phyloP scores from a whole-genome alignment of 2,113 vertebrate species.

The Plestiodon gilberti region DNA sequence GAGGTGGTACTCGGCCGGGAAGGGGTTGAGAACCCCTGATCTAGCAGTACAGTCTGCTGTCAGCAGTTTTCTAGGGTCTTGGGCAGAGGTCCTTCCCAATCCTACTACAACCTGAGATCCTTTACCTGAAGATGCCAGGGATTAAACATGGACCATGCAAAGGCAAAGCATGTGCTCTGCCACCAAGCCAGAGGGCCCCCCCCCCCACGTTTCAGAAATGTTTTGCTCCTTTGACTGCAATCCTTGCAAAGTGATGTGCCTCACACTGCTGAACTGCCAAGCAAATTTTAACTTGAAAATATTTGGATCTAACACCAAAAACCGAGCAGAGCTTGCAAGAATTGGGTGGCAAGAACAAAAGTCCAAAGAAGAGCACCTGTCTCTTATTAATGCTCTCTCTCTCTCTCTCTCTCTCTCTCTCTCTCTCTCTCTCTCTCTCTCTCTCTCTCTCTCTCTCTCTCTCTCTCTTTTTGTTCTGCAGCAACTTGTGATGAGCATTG shows the following conservation, averaged over 20 bases:
- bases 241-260: too few species aligned
- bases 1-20: too few species aligned
- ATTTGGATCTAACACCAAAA: too few species aligned
- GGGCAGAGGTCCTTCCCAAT: background rate
- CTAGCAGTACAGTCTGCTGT: background rate
- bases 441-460: too few species aligned
- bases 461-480: too few species aligned
- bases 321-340: background rate
- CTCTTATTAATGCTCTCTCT: background rate
- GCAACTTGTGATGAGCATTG: background rate
- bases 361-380: background rate
- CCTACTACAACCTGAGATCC: background rate
- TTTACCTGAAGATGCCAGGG: background rate
- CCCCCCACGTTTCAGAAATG: background rate
- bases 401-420: too few species aligned
- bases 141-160: background rate
- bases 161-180: background rate
- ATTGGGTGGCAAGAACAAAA: background rate
- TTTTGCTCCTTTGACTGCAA: background rate
- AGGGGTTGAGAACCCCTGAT: too few species aligned
- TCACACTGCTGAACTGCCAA: background rate
- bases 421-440: too few species aligned
- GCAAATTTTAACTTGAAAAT: background rate
- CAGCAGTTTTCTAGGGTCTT: background rate
- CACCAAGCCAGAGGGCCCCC: too few species aligned